These are phyloP conservation scores for Idaea straminata DNA, from an alignment of 2,888 invertebrate species.

Conservation along the genomic window DNA sequence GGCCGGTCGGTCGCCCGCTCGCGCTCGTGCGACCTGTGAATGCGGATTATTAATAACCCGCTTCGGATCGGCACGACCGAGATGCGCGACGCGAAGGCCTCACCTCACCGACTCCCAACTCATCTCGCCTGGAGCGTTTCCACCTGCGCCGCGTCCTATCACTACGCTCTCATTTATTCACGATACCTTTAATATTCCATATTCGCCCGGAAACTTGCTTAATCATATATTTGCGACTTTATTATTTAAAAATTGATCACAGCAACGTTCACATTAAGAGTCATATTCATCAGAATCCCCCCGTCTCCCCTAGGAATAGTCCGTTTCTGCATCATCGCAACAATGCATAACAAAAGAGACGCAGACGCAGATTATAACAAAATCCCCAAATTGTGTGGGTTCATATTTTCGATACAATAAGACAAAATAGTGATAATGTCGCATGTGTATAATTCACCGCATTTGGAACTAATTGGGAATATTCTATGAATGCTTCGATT, in stretches of 20 bases:
- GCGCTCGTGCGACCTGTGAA: slow-evolving; percentile 75
- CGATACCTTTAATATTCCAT: slow-evolving; percentile 51
- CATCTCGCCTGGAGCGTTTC: slow-evolving; percentile 62
- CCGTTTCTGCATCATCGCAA: slow-evolving; percentile 49
- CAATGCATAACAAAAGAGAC: slow-evolving; percentile 70
- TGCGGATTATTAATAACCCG: slow-evolving; percentile 79
- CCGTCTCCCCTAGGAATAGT: slow-evolving; percentile 50
- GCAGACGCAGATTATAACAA: slow-evolving; percentile 70
- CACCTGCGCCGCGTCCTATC: slow-evolving; percentile 65
- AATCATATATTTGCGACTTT: slow-evolving; percentile 16
- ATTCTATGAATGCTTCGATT: slow-evolving; percentile 66
- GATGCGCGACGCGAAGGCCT: slow-evolving; percentile 40
- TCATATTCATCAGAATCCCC: slow-evolving; percentile 49
- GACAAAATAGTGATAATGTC: slow-evolving; percentile 76
- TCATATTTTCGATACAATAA: slow-evolving; percentile 76
- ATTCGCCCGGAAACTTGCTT: slow-evolving; percentile 32
- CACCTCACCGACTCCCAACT: slow-evolving; percentile 51
- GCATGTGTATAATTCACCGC: slow-evolving; percentile 72
- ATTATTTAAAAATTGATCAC: slow-evolving; percentile 49
- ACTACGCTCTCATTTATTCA: slow-evolving; percentile 59
- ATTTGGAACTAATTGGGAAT: slow-evolving; percentile 77
- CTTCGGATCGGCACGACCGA: slow-evolving; percentile 51
- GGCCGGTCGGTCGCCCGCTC: slow-evolving; percentile 64
- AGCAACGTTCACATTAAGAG: slow-evolving; percentile 52
- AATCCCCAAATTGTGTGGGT: slow-evolving; percentile 78